Evolutionary conservation across 1,140 invertebrate genomes (phyloP).

Genomic region (Pogonognathellus flavescens): DNA sequence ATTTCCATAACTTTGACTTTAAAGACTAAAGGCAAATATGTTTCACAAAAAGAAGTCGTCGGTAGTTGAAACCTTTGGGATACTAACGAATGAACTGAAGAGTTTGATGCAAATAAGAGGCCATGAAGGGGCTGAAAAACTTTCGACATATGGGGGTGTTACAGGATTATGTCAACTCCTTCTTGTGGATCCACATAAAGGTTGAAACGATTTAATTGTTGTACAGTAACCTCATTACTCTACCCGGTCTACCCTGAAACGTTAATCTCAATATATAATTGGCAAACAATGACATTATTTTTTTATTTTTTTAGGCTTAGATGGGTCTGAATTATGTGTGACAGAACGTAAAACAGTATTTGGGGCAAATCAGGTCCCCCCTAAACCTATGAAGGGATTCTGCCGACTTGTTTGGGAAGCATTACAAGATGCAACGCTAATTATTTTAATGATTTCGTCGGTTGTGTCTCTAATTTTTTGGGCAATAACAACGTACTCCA

Average conservation of each 20-base stretch:
- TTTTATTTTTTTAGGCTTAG: neutral
- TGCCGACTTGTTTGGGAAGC: conserved; percentile 80
- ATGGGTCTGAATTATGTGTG: conserved; percentile 68
- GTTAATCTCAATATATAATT: too few species aligned
- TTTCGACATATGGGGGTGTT: conserved; percentile 73
- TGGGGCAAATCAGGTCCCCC: conserved; percentile 79
- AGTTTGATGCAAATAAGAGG: conserved; percentile 76
- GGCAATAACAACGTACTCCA: conserved; percentile 67
- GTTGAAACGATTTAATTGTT: conserved; percentile 67
- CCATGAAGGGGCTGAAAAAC: conserved; percentile 72
- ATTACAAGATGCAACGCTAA: conserved; percentile 79
- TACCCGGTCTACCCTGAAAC: neutral
- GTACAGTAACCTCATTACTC: too few species aligned
- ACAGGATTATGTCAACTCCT: conserved; percentile 74
- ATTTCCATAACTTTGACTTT: neutral
- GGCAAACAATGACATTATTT: neutral
- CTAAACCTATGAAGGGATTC: conserved; percentile 79
- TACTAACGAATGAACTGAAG: conserved; percentile 70
- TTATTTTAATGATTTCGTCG: conserved; percentile 75
- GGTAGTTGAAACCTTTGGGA: neutral
- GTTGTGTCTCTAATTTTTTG: conserved; percentile 74
- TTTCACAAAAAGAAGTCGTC: neutral
- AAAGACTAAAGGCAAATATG: neutral
- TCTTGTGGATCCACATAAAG: conserved; percentile 75
- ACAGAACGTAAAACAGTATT: conserved; percentile 73